Conservation (phyloP, 1,140 invertebrate genomes). For the Meloidogyne floridensis region DNA sequence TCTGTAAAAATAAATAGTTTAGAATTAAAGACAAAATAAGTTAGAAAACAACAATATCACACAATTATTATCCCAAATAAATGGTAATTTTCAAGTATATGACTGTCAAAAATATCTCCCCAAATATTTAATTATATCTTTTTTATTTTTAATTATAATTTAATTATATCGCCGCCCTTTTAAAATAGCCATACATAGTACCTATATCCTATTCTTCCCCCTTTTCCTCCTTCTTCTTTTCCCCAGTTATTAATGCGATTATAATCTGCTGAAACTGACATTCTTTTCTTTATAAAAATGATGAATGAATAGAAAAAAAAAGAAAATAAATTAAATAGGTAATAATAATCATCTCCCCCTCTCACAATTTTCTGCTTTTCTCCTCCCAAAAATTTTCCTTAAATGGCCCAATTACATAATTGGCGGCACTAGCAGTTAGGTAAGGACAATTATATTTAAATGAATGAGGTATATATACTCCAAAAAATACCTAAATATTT, state of each 20-base stretch:
- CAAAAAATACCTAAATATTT: not conserved
- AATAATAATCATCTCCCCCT: not conserved
- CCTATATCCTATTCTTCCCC: no score
- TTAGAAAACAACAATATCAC: no score
- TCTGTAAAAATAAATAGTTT: constrained; percentile 78
- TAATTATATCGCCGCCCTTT: no score
- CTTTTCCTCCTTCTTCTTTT: not conserved
- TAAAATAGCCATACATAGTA: no score
- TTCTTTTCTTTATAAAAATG: not conserved
- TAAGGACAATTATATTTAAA: not conserved
- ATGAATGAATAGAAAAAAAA: not conserved
- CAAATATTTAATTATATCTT: no score
- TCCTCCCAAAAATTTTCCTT: not conserved
- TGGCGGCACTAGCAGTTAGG: not conserved
- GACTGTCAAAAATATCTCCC: no score
- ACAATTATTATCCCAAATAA: no score
- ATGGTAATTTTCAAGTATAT: no score
- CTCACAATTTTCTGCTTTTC: no score
- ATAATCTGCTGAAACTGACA: not conserved
- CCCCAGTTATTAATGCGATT: not conserved
- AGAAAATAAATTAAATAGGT: not conserved
- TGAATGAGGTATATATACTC: not conserved
- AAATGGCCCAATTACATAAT: constrained; percentile 1
- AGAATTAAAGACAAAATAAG: no score
- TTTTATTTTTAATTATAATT: no score